Evolutionary conservation across 2,797 vertebrate species (phyloP).

Genomic region (Hoplostethus mediterraneus): DNA sequence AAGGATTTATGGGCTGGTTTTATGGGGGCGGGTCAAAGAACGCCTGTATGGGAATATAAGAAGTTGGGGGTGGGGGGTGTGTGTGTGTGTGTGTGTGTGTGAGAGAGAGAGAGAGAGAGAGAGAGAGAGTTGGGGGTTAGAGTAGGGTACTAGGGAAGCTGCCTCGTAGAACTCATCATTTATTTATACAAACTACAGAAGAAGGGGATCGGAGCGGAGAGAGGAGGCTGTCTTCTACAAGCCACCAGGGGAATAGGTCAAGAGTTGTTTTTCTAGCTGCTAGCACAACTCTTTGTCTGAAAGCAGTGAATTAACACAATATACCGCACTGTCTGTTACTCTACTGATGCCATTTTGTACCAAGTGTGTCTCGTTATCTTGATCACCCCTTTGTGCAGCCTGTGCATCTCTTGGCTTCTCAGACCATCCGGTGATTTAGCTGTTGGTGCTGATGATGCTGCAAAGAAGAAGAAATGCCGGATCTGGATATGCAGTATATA

Average conservation of each 20-base stretch:
- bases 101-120: constrained; percentile 19
- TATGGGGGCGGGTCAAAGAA: constrained; percentile 57
- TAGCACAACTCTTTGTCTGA: constrained; percentile 77
- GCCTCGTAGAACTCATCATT: constrained; percentile 73
- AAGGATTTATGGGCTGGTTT: constrained; percentile 71
- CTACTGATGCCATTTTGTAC: neutral
- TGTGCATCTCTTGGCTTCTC: neutral
- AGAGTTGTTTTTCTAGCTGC: constrained; percentile 79
- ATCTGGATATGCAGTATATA: neutral
- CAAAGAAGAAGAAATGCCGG: too few relatives aligned
- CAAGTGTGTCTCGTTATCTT: constrained; percentile 20
- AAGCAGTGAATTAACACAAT: constrained; percentile 44
- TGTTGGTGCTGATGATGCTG: constrained; percentile 1
- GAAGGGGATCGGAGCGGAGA: constrained; percentile 65
- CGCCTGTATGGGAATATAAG: constrained; percentile 65
- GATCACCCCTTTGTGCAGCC: neutral
- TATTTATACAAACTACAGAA: constrained; percentile 83
- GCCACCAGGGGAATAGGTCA: constrained; percentile 77
- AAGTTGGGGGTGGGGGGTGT: constrained; percentile 65
- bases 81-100: constrained; percentile 31
- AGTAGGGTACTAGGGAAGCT: constrained; percentile 69
- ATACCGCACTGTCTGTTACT: constrained; percentile 1
- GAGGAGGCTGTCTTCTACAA: constrained; percentile 57
- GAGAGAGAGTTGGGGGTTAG: constrained; percentile 59
- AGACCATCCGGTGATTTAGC: neutral